A percentile compares a stretch with the other conserved stretches of the same genome.
Conservation (phyloP, 1,140 invertebrate species). For the Artemia franciscana region DNA sequence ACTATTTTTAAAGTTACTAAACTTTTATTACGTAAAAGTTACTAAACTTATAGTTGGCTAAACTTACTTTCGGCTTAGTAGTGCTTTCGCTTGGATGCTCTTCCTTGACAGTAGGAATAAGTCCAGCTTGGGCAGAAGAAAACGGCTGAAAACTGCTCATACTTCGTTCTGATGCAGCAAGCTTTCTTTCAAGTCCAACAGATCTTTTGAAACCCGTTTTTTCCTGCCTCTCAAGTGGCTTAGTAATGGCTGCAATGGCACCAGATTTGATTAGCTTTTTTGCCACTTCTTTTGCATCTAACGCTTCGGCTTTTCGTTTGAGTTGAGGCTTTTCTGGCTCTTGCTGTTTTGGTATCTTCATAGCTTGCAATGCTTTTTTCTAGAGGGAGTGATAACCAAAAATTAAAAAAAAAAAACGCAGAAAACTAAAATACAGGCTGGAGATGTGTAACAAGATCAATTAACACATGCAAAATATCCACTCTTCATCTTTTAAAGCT, state of each 20-base stretch:
- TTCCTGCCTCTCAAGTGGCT: conserved; percentile 36
- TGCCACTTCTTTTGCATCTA: conserved; percentile 80
- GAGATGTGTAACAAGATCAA: background rate
- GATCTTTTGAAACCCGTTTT: conserved; percentile 61
- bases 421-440: background rate
- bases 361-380: conserved; percentile 72
- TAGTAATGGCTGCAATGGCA: conserved; percentile 59
- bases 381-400: conserved; percentile 19
- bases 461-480: background rate
- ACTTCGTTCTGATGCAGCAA: conserved; percentile 24
- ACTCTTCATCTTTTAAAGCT: no score
- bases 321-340: conserved; percentile 46
- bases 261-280: conserved; percentile 84
- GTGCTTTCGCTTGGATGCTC: conserved; percentile 10
- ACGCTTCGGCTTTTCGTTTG: conserved; percentile 57
- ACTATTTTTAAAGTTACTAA: no score
- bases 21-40: no score
- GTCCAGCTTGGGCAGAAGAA: conserved; percentile 37
- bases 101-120: conserved; percentile 30
- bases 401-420: background rate
- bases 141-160: conserved; percentile 72
- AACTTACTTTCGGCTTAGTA: conserved; percentile 14
- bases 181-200: conserved; percentile 50
- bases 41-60: no score
- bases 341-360: conserved; percentile 69